phyloP scores from a whole-genome alignment of 64 coral and sea anemone species.

The Actinia equina region DNA sequence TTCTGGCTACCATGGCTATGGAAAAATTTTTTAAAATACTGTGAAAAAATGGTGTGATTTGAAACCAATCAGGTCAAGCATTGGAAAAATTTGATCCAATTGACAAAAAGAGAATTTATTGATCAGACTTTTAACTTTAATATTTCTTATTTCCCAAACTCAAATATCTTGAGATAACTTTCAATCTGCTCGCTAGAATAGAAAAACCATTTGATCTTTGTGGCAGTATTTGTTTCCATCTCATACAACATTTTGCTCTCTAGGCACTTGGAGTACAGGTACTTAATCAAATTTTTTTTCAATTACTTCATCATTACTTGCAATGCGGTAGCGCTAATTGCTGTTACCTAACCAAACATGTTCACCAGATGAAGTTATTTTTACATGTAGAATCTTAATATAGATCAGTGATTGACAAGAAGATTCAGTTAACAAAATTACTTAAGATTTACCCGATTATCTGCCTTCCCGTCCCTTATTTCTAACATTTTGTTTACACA shows the following conservation, averaged over 20 bases:
- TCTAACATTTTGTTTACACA: background rate
- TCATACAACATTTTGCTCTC: background rate
- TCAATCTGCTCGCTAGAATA: background rate
- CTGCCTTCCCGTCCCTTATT: background rate
- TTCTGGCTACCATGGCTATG: constrained; percentile 94
- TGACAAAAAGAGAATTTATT: too few species aligned
- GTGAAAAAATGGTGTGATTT: background rate
- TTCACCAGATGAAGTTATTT: background rate
- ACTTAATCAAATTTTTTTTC: background rate
- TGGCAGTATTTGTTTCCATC: background rate
- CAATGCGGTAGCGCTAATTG: too few species aligned
- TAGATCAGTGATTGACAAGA: background rate
- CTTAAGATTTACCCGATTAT: background rate
- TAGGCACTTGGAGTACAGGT: background rate
- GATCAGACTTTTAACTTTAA: too few species aligned
- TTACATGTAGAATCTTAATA: background rate
- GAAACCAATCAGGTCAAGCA: background rate
- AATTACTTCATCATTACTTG: too few species aligned
- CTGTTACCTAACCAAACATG: too few species aligned
- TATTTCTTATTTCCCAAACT: too few species aligned
- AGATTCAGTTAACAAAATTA: background rate
- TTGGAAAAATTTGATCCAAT: background rate
- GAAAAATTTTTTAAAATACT: constrained; percentile 18
- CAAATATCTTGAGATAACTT: background rate
- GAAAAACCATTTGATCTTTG: background rate